Evolutionary conservation across 2,888 invertebrate genomes (phyloP).

Genomic region (Agriopis leucophaearia): DNA sequence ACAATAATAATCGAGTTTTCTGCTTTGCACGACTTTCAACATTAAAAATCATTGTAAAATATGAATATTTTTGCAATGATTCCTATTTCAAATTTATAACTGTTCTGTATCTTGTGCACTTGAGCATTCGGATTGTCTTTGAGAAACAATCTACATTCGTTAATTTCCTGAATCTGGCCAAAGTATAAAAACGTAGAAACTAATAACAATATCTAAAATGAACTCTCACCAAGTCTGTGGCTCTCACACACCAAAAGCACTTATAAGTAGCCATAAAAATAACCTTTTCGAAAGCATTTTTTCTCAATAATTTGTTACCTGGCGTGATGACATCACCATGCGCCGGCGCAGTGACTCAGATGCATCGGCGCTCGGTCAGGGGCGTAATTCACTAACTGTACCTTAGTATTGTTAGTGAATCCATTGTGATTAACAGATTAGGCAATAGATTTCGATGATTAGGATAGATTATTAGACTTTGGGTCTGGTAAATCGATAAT

Average conservation of each 20-base stretch:
- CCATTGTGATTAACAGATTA: slow-evolving; percentile 23
- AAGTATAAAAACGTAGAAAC: not conserved
- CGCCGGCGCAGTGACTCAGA: slow-evolving; percentile 62
- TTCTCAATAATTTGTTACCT: slow-evolving; percentile 45
- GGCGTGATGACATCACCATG: slow-evolving; percentile 59
- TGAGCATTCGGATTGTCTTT: too few relatives aligned
- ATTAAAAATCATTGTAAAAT: not conserved
- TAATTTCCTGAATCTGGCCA: not conserved
- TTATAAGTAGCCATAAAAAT: not conserved
- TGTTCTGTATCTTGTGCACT: too few relatives aligned
- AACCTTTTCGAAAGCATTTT: slow-evolving; percentile 16
- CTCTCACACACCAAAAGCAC: not conserved
- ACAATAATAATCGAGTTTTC: not conserved
- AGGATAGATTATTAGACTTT: not conserved
- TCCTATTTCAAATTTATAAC: too few relatives aligned
- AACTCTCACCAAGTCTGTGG: too few relatives aligned
- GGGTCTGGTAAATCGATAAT: too few relatives aligned
- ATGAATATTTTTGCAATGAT: not conserved
- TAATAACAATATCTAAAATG: not conserved
- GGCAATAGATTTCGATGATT: slow-evolving; percentile 18
- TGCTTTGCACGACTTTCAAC: not conserved
- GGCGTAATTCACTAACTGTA: slow-evolving; percentile 25
- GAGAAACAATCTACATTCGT: too few relatives aligned
- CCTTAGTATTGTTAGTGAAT: slow-evolving; percentile 38
- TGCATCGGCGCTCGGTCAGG: slow-evolving; percentile 39